These are phyloP conservation scores for Gymnocheta viridis DNA, from an alignment of 2,888 invertebrate genomes.

Conservation along the genomic window DNA sequence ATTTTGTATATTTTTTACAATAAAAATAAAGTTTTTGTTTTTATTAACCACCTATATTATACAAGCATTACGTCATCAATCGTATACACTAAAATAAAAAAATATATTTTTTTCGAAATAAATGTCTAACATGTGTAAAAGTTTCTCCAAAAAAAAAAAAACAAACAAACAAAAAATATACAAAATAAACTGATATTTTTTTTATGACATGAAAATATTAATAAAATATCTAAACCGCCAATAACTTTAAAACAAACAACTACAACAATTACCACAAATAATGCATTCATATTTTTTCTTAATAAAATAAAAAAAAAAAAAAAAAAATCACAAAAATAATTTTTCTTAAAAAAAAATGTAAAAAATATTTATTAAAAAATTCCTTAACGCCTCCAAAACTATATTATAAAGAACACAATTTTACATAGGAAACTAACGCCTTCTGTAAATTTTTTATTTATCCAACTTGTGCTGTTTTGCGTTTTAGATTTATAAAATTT, in stretches of 20 bases:
- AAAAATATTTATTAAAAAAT: constrained; percentile 52
- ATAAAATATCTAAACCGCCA: constrained; percentile 61
- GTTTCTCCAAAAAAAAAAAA: constrained; percentile 53
- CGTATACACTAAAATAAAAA: constrained; percentile 37
- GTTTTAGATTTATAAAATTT: constrained; percentile 38
- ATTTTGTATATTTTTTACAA: constrained; percentile 57
- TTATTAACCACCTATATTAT: constrained; percentile 54
- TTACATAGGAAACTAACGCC: constrained; percentile 41
- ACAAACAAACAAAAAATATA: constrained; percentile 36
- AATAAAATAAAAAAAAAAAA: constrained; percentile 72
- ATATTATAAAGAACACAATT: constrained; percentile 53
- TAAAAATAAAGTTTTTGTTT: constrained; percentile 61
- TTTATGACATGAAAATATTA: constrained; percentile 52
- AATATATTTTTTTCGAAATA: constrained; percentile 25
- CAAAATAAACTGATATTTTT: constrained; percentile 69
- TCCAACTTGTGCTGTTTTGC: constrained; percentile 57
- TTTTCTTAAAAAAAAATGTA: constrained; percentile 57
- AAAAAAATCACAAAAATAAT: constrained; percentile 46
- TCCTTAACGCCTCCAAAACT: constrained; percentile 60
- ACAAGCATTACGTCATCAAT: constrained; percentile 34
- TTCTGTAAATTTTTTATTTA: constrained; percentile 45
- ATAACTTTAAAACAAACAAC: constrained; percentile 63
- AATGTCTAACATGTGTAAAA: constrained; percentile 60
- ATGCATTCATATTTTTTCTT: constrained; percentile 77
- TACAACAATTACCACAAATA: constrained; percentile 69